A percentile compares a stretch with the other conserved stretches of the same genome.
phyloP scores from a whole-genome alignment of 2,888 invertebrate genomes.

The Agonopterix subpropinquella region DNA sequence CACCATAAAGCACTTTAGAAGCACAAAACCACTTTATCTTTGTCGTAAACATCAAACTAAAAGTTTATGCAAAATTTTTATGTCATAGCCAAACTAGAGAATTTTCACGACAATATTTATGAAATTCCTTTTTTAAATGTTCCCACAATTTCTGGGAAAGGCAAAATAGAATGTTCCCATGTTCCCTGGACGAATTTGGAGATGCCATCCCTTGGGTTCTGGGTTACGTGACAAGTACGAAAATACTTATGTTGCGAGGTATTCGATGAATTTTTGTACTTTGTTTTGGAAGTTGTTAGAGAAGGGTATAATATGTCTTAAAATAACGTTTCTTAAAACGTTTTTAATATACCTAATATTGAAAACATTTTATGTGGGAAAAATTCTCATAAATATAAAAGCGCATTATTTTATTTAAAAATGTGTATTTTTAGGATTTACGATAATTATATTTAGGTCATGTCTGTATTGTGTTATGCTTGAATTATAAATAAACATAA shows the following conservation, averaged over 20 bases:
- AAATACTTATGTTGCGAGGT: conserved; percentile 26
- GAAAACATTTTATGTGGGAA: too few species aligned
- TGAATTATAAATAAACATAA: too few species aligned
- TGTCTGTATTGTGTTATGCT: too few species aligned
- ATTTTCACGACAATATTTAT: conserved; percentile 1
- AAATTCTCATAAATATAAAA: too few species aligned
- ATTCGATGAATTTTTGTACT: conserved; percentile 23
- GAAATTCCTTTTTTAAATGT: conserved; percentile 3
- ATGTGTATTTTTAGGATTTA: too few species aligned
- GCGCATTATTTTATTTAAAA: too few species aligned
- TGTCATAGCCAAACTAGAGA: conserved; percentile 1
- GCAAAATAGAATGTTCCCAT: conserved; percentile 30
- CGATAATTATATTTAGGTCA: too few species aligned
- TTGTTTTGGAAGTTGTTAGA: too few species aligned
- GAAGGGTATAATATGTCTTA: too few species aligned
- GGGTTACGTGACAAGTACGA: conserved; percentile 34
- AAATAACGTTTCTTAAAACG: too few species aligned
- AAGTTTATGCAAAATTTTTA: conserved; percentile 17
- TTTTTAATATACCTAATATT: conserved; percentile 5
- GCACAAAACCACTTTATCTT: conserved; percentile 27
- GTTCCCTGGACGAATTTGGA: conserved; percentile 44
- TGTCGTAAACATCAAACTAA: conserved; percentile 20
- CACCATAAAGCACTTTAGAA: conserved; percentile 26
- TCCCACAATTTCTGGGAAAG: conserved; percentile 12
- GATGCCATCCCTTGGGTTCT: conserved; percentile 23